phyloP scores from a whole-genome alignment of 1,140 invertebrate species.

The Drosophila parvula region DNA sequence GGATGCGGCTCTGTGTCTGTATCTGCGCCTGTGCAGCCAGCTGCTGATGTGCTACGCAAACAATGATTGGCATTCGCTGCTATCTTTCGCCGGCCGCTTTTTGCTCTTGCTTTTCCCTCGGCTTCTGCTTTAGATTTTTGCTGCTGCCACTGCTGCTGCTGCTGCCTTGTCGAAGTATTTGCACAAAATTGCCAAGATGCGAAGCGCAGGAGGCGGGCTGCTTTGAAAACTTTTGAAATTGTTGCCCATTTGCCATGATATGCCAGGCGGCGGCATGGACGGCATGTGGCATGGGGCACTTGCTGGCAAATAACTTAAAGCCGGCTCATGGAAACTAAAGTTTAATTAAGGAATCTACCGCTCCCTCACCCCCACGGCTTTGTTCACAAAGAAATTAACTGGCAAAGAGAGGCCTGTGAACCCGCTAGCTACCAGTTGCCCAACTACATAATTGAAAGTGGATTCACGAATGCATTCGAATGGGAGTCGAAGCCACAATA shows the following conservation, averaged over 20 bases:
- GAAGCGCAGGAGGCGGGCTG: slow-evolving; percentile 14
- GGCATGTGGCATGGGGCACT: slow-evolving; percentile 31
- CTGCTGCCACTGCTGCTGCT: slow-evolving; percentile 31
- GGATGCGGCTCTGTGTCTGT: slow-evolving; percentile 52
- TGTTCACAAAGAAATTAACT: slow-evolving; percentile 15
- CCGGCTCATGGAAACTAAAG: slow-evolving; percentile 48
- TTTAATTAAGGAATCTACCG: slow-evolving; percentile 79
- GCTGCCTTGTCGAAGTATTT: slow-evolving; percentile 65
- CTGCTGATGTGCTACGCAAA: slow-evolving; percentile 78
- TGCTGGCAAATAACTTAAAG: slow-evolving; percentile 55
- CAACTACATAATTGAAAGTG: slow-evolving; percentile 30
- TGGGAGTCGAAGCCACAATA: neutral
- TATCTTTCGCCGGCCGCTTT: slow-evolving; percentile 50
- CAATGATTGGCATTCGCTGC: slow-evolving; percentile 79
- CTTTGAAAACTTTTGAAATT: slow-evolving; percentile 71
- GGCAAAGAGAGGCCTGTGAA: slow-evolving; percentile 5
- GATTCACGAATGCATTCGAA: slow-evolving; percentile 11
- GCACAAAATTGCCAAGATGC: slow-evolving; percentile 64
- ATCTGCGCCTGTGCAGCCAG: slow-evolving; percentile 62
- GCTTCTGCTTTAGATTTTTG: slow-evolving; percentile 30
- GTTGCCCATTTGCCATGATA: slow-evolving; percentile 66
- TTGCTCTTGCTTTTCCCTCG: slow-evolving; percentile 22
- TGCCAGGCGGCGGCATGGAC: neutral
- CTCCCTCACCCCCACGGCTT: neutral
- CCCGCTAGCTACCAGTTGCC: slow-evolving; percentile 12